phyloP scores from a whole-genome alignment of 2,113 vertebrate genomes.

The Heterocephalus glaber region DNA sequence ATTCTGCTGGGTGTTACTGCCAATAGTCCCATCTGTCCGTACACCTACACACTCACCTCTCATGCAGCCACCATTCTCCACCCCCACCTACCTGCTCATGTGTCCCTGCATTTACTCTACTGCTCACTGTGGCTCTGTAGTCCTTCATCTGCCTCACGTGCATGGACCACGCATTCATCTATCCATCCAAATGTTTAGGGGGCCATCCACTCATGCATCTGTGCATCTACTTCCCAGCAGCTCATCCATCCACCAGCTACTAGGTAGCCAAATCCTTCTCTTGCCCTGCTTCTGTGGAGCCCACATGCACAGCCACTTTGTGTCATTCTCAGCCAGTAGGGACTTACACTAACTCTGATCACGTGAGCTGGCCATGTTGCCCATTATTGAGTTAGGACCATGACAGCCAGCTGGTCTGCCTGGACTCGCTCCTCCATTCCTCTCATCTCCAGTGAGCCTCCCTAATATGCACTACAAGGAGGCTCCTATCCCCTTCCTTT shows the following conservation, averaged over 20 bases:
- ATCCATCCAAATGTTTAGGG: neutral
- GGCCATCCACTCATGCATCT: neutral
- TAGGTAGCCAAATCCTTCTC: neutral
- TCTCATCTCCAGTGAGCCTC: no score
- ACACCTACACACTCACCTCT: neutral
- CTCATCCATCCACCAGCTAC: neutral
- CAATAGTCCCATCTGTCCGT: neutral
- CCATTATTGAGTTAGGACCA: neutral
- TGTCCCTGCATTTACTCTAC: neutral
- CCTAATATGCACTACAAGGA: neutral
- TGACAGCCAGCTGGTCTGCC: neutral
- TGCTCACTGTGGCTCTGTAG: neutral
- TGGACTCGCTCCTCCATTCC: neutral
- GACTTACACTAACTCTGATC: neutral
- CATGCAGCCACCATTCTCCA: no score
- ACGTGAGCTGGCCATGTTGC: neutral
- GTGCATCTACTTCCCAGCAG: neutral
- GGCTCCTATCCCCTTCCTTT: neutral
- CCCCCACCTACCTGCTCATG: accelerated
- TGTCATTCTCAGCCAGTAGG: neutral
- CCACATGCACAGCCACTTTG: neutral
- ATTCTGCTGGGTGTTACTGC: neutral
- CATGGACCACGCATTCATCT: accelerated
- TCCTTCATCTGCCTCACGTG: neutral
- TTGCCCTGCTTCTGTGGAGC: neutral